Percentiles rank a stretch among this genome's conserved stretches.
These are phyloP conservation scores for Andricus grossulariae DNA, from an alignment of 1,140 invertebrate genomes.

Conservation along the genomic window DNA sequence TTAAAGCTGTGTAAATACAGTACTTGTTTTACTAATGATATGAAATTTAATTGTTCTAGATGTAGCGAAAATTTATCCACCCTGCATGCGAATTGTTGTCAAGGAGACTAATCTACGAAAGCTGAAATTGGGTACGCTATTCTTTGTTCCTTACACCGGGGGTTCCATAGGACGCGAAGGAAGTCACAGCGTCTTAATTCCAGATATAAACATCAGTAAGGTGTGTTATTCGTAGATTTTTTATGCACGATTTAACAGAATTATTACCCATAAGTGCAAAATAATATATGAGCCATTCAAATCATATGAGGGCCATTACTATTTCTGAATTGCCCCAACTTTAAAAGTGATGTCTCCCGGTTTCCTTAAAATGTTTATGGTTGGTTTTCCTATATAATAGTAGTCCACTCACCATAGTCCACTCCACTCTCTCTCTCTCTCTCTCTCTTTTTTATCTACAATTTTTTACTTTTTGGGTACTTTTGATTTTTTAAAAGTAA, in stretches of 20 bases:
- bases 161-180: constrained; percentile 91
- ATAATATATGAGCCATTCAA: neutral
- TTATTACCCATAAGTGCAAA: neutral
- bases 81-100: constrained; percentile 92
- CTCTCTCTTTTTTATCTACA: too few species aligned
- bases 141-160: constrained; percentile 90
- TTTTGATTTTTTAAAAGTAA: too few species aligned
- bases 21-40: constrained; percentile 33
- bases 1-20: too few species aligned
- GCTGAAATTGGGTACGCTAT: constrained; percentile 86
- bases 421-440: too few species aligned
- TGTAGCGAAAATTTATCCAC: constrained; percentile 84
- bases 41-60: constrained; percentile 76
- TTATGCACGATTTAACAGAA: constrained; percentile 10
- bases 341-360: too few species aligned
- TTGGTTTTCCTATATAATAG: too few species aligned
- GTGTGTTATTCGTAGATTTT: constrained; percentile 68
- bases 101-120: constrained; percentile 82
- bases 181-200: constrained; percentile 82
- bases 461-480: too few species aligned
- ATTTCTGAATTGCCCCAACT: too few species aligned
- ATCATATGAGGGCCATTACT: too few species aligned
- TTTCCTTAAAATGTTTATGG: too few species aligned
- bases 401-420: too few species aligned
- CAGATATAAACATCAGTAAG: constrained; percentile 88